Evolutionary conservation across 37 sponge, comb jelly and placozoan species (phyloP).

Genomic region (Theonella swinhoei): DNA sequence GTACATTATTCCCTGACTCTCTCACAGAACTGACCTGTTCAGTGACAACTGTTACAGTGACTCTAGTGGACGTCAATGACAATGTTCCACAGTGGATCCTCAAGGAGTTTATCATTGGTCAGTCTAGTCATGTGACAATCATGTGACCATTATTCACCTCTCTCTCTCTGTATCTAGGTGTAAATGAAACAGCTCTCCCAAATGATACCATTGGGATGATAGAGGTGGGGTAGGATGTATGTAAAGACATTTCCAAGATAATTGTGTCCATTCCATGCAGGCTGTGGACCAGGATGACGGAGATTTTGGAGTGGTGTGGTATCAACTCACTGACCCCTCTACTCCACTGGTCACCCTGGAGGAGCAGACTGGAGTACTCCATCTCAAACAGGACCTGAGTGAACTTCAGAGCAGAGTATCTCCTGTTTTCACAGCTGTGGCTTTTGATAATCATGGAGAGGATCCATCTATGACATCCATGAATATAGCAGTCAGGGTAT

Average conservation of each 20-base stretch:
- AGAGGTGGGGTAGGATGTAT: not conserved
- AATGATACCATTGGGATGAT: not conserved
- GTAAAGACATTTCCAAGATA: too few relatives aligned
- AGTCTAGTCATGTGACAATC: not conserved
- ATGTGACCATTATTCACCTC: not conserved
- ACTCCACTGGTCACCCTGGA: not conserved
- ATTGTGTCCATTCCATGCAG: too few relatives aligned
- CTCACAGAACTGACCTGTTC: slow-evolving; percentile 12
- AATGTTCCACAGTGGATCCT: slow-evolving; percentile 14
- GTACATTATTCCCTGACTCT: too few relatives aligned
- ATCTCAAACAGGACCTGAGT: not conserved
- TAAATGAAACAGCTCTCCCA: not conserved
- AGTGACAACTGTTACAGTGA: slow-evolving; percentile 8
- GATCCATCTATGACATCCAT: not conserved
- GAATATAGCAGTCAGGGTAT: not conserved
- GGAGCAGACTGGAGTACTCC: not conserved
- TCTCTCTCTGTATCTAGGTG: not conserved
- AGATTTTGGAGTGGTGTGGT: slow-evolving; percentile 28
- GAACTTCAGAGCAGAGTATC: not conserved
- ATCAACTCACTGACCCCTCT: not conserved
- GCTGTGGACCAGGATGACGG: slow-evolving; percentile 14
- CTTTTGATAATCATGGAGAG: not conserved
- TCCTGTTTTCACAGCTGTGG: not conserved
- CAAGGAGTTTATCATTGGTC: slow-evolving; percentile 13
- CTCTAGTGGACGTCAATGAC: slow-evolving; percentile 27